Percentiles rank a stretch among this genome's conserved stretches.
These are phyloP conservation scores for Caranx melampygus DNA, from an alignment of 2,113 vertebrate species.

Conservation along the genomic window DNA sequence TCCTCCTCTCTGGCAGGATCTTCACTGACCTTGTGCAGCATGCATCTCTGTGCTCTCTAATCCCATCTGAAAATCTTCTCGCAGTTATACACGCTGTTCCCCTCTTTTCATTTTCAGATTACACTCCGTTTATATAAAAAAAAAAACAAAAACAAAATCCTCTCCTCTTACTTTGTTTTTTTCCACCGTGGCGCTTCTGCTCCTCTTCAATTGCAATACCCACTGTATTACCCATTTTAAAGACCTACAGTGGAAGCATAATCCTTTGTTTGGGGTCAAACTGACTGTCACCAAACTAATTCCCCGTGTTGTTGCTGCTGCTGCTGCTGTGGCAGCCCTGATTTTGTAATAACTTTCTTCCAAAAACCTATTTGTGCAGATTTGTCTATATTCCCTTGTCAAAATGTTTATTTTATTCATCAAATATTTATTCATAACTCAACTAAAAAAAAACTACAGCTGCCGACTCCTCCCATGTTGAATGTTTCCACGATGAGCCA, in stretches of 20 bases:
- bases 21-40: background rate
- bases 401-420: constrained; percentile 10
- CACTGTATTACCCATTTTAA: constrained; percentile 35
- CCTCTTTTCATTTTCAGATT: constrained; percentile 39
- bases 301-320: constrained; percentile 12
- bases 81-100: background rate
- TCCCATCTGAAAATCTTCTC: constrained; percentile 23
- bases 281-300: constrained; percentile 38
- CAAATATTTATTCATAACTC: background rate
- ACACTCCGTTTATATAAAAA: constrained; percentile 6
- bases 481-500: background rate
- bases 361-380: constrained; percentile 9
- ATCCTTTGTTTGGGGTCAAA: constrained; percentile 57
- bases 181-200: background rate
- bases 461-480: background rate
- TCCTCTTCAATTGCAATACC: constrained; percentile 23
- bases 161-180: constrained; percentile 18
- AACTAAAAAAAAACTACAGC: background rate
- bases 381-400: background rate
- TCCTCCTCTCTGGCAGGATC: background rate
- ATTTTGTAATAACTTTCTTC: background rate
- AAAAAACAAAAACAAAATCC: background rate
- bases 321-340: background rate
- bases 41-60: constrained; percentile 34
- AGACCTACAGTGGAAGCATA: constrained; percentile 44